These are phyloP conservation scores for Cataglyphis hispanica DNA, from an alignment of 1,140 invertebrate species.

Conservation along the genomic window DNA sequence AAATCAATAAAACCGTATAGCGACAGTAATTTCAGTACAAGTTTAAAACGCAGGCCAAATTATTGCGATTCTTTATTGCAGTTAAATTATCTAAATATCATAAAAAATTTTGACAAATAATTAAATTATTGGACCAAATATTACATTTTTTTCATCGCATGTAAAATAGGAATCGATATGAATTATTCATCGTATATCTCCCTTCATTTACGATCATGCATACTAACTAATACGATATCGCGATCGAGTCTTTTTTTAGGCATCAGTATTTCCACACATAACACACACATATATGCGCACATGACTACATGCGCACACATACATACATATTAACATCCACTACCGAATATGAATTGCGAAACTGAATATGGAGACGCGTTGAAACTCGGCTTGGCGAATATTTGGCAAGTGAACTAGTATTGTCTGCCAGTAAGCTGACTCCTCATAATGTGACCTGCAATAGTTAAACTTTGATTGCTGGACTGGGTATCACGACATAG, in stretches of 20 bases:
- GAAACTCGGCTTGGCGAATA: slow-evolving; percentile 28
- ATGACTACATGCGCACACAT: neutral
- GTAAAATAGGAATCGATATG: slow-evolving; percentile 16
- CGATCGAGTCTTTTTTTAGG: slow-evolving; percentile 4
- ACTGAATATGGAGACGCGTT: slow-evolving; percentile 13
- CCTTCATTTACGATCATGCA: neutral
- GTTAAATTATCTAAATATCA: neutral
- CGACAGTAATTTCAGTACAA: neutral
- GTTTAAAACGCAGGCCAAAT: neutral
- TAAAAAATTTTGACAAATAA: neutral
- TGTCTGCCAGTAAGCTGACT: slow-evolving; percentile 20
- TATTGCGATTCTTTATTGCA: neutral
- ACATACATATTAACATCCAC: neutral
- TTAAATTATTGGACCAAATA: slow-evolving; percentile 3
- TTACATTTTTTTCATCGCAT: slow-evolving; percentile 17
- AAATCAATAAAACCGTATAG: neutral
- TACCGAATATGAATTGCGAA: slow-evolving; percentile 38
- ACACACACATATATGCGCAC: neutral
- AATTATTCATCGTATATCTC: slow-evolving; percentile 26
- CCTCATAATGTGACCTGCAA: slow-evolving; percentile 19
- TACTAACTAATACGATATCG: slow-evolving; percentile 28
- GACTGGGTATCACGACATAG: slow-evolving; percentile 9
- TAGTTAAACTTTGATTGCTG: slow-evolving; percentile 35
- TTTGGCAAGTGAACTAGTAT: slow-evolving; percentile 40
- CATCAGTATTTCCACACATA: neutral